Evolutionary conservation across 2,797 vertebrate genomes (phyloP), one percentile per base, ranked within the genome.

Genomic region (Arrhamphus sclerolepis): DNA sequence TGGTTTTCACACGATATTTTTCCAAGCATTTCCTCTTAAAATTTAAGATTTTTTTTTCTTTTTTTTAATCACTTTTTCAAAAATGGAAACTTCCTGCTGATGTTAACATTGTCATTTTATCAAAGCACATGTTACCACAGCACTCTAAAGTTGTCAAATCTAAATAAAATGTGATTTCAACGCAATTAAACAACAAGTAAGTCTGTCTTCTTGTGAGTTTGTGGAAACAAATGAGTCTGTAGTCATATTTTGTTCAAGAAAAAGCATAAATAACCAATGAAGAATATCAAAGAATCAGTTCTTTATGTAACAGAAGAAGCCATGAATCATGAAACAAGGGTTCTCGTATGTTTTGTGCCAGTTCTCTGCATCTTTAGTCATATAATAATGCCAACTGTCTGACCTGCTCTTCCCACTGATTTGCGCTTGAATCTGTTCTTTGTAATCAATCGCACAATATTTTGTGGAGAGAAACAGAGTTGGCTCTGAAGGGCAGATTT

Each of bases 91-190:
- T 6, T 29, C 3, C 55, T 1, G 1, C 20, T 46, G 20, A 47
- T 47, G 41, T 57, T 34, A 11, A 62, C 8, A 3, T 50, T 71
- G 26, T n/a, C 29, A 73, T 14, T 54, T 66, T 26, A 50, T 34
- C 68, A 13, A 78, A 77, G 73, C 68, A 82, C 65, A 78, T 52
- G 17, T 53, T 48, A 26, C 29, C 16, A 40, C 26, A 51, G 73
- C 24, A 19, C n/a, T 24, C 21, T 16, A 2, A 56, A 67, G 64
- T 48, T 75, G 54, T 72, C 19, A 21, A 38, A 49, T 62, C 43
- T 29, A 29, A 64, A 67, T 74, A 11, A 78, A 75, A 52, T 69
- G 72, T 80, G 13, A 60, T 72, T 56, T 57, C 34, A 48, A 19
- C 66, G 28, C 1, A 69, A 51, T 81, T 72, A 84, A 85, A 47